Base-by-base conservation (phyloP, 1,140 invertebrate genomes). In the Papilio machaon region DNA sequence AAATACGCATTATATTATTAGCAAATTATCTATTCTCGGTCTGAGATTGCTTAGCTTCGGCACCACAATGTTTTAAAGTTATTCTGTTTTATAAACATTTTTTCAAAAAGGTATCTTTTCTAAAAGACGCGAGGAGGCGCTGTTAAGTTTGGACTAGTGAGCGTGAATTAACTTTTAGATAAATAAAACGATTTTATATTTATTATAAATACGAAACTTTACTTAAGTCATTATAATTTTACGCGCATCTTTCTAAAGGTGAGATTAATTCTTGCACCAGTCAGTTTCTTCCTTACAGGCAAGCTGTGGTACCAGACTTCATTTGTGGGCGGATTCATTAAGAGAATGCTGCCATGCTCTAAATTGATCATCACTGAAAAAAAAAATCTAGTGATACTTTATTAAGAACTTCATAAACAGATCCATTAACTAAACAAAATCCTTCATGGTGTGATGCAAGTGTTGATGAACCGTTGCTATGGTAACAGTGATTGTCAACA, bases 301-400 rank as follows among this genome's bases (percentile, higher is more conserved):
- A 97, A 89, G 46, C 96, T 96, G 91, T 97, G 97, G 89, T 97
- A 97, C 97, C 97, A 97, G 84, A 95, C 94, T 73, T 95, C 91
- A 88, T 97, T 97, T 9, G 97, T 97, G 2, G 97, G 97, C n/a
- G 95, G 94, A 85, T 97, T 97, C 97, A 97, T 97, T 60, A 97
- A 83, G 52, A 97, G 87, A 19, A 97, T 85, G 89, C 96, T 96
- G 2, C 97, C 97, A 91, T 97, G 95, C 83, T 96, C 95, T 74
- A 97, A 89, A 77, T 93, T 90, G 11, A 97, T 87, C 89, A 95
- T 96, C 3, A 97, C 95, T 93, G 94, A 60, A 93, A 95, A 77
- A 83, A 87, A 86, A 82, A n/a, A n/a, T n/a, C n/a, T n/a, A n/a
- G n/a, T n/a, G n/a, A n/a, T n/a, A n/a, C n/a, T n/a, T 17, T 2